Conservation (phyloP, 2,888 invertebrate species). For the Zaprionus bogoriensis region DNA sequence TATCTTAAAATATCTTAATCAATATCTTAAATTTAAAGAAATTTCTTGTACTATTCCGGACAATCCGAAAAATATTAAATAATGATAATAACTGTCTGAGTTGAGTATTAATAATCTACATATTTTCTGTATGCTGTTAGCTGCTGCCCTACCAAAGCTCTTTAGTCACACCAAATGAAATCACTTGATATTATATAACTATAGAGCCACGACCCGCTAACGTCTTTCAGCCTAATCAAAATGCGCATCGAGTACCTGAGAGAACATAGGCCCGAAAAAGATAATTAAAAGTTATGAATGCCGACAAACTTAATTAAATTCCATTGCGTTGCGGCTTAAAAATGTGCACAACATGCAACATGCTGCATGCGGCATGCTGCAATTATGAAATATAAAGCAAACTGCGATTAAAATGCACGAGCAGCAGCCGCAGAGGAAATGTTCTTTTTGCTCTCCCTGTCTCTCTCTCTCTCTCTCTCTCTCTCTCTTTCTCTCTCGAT, state of each 20-base stretch:
- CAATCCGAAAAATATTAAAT: no score
- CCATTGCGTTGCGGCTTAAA: slow-evolving; percentile 57
- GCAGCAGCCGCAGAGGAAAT: slow-evolving; percentile 44
- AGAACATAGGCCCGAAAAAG: slow-evolving; percentile 1
- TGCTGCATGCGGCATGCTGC: slow-evolving; percentile 19
- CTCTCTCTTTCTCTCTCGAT: neutral
- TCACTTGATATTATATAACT: no score
- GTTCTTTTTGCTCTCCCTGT: slow-evolving; percentile 25
- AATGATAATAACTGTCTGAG: no score
- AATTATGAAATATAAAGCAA: slow-evolving; percentile 63
- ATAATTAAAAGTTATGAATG: neutral
- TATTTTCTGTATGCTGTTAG: no score
- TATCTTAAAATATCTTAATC: no score
- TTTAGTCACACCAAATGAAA: no score
- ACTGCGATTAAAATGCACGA: slow-evolving; percentile 59
- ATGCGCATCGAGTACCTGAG: slow-evolving; percentile 32
- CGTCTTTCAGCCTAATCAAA: slow-evolving; percentile 31
- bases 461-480: neutral
- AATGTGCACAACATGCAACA: slow-evolving; percentile 52
- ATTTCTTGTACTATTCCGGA: no score
- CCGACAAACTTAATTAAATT: slow-evolving; percentile 55
- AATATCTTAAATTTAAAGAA: no score
- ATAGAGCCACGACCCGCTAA: neutral
- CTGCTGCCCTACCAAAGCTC: no score
- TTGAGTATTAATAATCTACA: no score